These are phyloP conservation scores for Mesoclemmys tuberculata DNA, from an alignment of 2,113 vertebrate genomes.

Conservation along the genomic window DNA sequence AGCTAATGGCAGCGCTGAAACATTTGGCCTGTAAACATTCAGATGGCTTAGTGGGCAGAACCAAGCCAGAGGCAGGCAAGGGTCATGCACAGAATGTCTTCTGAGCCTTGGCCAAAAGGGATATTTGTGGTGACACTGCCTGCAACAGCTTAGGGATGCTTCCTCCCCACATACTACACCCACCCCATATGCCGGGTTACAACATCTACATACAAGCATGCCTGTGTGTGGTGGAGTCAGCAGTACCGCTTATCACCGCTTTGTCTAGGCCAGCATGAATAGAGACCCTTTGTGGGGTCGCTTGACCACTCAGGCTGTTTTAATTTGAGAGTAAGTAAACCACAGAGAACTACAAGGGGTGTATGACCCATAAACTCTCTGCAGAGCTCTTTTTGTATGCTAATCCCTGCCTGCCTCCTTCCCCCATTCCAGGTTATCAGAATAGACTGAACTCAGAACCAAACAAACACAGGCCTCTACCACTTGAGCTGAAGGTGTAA, in stretches of 20 bases:
- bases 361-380: neutral
- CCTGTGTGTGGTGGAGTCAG: neutral
- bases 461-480: neutral
- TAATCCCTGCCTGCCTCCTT: neutral
- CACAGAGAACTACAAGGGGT: neutral
- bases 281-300: neutral
- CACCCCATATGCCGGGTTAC: constrained; percentile 6
- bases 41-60: constrained; percentile 24
- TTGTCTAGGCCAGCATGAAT: neutral
- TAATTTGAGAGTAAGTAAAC: neutral
- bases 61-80: neutral
- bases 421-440: neutral
- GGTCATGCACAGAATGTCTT: constrained; percentile 1
- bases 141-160: constrained; percentile 17
- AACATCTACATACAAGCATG: neutral
- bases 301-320: neutral
- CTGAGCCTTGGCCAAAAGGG: neutral
- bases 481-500: neutral
- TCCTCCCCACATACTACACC: neutral
- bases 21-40: neutral
- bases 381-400: neutral
- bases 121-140: constrained; percentile 48
- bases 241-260: neutral
- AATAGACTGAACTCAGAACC: neutral
- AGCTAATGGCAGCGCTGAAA: neutral